Evolutionary conservation across 2,797 vertebrate genomes (phyloP).

Genomic region (Zalophus californianus): DNA sequence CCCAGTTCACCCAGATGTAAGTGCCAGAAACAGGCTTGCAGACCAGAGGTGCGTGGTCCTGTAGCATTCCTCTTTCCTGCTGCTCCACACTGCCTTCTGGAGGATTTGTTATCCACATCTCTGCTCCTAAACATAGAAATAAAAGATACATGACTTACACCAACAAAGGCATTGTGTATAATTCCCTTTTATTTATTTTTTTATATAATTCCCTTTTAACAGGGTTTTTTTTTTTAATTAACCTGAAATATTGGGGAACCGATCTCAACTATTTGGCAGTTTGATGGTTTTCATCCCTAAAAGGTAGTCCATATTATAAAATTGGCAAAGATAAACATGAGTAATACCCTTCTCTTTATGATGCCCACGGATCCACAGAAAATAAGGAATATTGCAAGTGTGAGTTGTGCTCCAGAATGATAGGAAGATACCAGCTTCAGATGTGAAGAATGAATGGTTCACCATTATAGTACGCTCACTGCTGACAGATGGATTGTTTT

Average conservation of each 20-base stretch:
- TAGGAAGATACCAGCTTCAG: not conserved
- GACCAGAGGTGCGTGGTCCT: not conserved
- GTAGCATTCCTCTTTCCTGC: accelerated
- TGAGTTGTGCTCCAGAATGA: not conserved
- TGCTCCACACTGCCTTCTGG: not conserved
- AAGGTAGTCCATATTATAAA: not conserved
- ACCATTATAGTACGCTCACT: not conserved
- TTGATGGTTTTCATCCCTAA: not conserved
- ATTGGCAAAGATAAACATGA: not conserved
- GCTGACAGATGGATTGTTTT: conserved; percentile 68
- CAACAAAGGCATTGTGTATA: not conserved
- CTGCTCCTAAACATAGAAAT: not conserved
- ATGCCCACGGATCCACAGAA: not conserved
- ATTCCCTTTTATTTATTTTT: not conserved
- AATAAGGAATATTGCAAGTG: not conserved
- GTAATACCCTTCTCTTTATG: not conserved
- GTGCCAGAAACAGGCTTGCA: not conserved
- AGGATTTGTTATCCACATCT: not conserved
- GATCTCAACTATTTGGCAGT: not conserved
- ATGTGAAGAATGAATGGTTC: conserved; percentile 11
- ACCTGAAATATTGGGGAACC: not conserved
- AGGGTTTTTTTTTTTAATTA: not conserved
- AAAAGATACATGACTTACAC: not conserved
- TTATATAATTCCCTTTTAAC: not conserved
- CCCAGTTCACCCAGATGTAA: not conserved